These are phyloP conservation scores for Parauchenoglanis punctatus DNA, from an alignment of 2,797 vertebrate species.

Conservation along the genomic window DNA sequence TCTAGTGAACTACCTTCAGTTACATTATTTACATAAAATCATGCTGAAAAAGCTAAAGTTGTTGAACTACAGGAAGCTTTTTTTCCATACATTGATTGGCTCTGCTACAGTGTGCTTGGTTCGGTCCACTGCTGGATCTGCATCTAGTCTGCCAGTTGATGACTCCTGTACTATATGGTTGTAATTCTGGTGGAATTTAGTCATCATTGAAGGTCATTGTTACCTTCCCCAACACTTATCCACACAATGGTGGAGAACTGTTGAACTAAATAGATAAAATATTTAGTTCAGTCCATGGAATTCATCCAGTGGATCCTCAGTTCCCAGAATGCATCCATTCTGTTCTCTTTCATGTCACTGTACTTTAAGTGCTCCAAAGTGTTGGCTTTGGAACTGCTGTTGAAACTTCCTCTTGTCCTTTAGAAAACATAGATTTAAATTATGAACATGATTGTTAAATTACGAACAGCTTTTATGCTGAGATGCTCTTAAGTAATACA, in stretches of 20 bases:
- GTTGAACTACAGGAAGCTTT: not conserved
- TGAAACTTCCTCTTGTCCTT: not conserved
- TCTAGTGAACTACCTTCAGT: not conserved
- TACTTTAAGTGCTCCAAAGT: conserved; percentile 21
- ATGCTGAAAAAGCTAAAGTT: not conserved
- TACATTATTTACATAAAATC: not conserved
- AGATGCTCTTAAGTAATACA: conserved; percentile 8
- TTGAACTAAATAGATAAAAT: not conserved
- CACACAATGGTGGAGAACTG: not conserved
- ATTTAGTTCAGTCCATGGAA: conserved; percentile 18
- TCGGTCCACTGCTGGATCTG: not conserved
- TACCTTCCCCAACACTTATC: not conserved
- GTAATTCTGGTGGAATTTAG: not conserved
- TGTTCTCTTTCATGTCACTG: conserved; percentile 2
- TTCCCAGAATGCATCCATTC: conserved; percentile 29
- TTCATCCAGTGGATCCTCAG: not conserved
- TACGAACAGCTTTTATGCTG: conserved; percentile 1
- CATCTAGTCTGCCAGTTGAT: not conserved
- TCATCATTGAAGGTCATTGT: not conserved
- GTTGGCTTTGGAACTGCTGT: not conserved
- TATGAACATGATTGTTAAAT: not conserved
- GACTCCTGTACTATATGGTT: not conserved
- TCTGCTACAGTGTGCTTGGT: not conserved
- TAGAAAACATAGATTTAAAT: conserved; percentile 9
- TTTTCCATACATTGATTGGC: not conserved